Evolutionary conservation across 2,888 invertebrate genomes (phyloP), one percentile per base, ranked within the genome.

Genomic region (Pristionchus entomophagus): DNA sequence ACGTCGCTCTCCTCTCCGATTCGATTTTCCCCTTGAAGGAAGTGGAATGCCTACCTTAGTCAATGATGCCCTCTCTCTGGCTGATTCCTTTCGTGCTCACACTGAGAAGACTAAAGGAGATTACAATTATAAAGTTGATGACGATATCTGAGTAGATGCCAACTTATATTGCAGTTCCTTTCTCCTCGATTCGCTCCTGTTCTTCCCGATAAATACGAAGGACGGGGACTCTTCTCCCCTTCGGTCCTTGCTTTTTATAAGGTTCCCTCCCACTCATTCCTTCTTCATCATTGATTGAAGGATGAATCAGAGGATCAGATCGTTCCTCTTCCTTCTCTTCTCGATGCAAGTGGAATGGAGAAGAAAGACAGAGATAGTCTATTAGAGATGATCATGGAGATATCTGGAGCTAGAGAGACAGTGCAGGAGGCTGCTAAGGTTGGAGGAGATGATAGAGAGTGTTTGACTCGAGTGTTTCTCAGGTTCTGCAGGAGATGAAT

Each of bases 311-410:
- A 88, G 69, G 86, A 88, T 87, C 88, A 90, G 69, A 89, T 89
- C 22, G 59, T 88, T 2, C 88, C 89, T 51, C 69, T 90, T 26
- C 89, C 89, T n/a, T 38, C 86, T 51, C 56, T 77, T 51, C 32
- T 92, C 26, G 89, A 91, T 78, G 88, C 90, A 17, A 88, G 89
- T 45, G 92, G 92, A 82, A 86, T 92, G 87, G 85, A 86, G 12
- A 87, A 86, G 35, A 86, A 88, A 49, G 93, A 93, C 77, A 87
- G 92, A 1, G 89, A 93, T 51, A 84, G 85, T 14, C 87, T 93
- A 12, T 78, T 93, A n/a, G 92, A 91, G 69, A 84, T 89, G 85
- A 88, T 92, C 22, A 93, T 93, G 93, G 92, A 93, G 78, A 86
- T 92, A 32, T 90, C 91, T 12, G 92, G 93, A 29, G 91, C 91